Evolutionary conservation across 2,113 vertebrate genomes (phyloP), one percentile per base, ranked within the genome.

Genomic region (Neomonachus schauinslandi): DNA sequence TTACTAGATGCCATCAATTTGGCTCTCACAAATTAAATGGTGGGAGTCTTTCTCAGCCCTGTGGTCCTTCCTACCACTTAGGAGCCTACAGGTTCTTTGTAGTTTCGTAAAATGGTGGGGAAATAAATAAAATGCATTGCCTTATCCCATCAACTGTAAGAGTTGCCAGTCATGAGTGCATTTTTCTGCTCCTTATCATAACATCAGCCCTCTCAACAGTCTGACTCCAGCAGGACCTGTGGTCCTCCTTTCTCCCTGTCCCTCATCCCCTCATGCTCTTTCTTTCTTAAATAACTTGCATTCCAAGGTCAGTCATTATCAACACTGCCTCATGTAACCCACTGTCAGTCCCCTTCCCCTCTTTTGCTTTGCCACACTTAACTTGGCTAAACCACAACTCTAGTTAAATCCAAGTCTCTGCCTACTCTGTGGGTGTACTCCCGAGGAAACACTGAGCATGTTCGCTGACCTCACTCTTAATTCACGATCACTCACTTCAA

Each of bases 11-110:
- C 36, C 42, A 4, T 89, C 46, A 49, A 21, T 59, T 53, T 89
- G 65, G 74, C 18, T n/a, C n/a, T 94, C 71, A 93, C 15, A 92
- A 93, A 95, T 90, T 74, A 24, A 96, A 81, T 81, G 90, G n/a
- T 74, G 36, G 22, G 76, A 71, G 53, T 87, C 26, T 19, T 71
- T 96, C 93, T 95, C 33, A 88, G n/a, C 31, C n/a, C 63, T 77
- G 0, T 53, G 51, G 51, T 80, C 61, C 74, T 89, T 87, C 42
- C 79, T 39, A n/a, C 26, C 22, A 46, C 53, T 79, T 71, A 61
- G 0, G 19, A 84, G 31, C 57, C 24, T 63, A 9, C 65, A 69
- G 28, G 67, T 94, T 92, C 80, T 90, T 89, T 82, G 14, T 65
- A 71, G 59, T 95, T 89, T 59, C 26, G 18, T 93, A 59, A 89